Evolutionary conservation across 2,888 invertebrate species (phyloP), one percentile per base, ranked within the genome.

Genomic region (Steinernema carpocapsae): DNA sequence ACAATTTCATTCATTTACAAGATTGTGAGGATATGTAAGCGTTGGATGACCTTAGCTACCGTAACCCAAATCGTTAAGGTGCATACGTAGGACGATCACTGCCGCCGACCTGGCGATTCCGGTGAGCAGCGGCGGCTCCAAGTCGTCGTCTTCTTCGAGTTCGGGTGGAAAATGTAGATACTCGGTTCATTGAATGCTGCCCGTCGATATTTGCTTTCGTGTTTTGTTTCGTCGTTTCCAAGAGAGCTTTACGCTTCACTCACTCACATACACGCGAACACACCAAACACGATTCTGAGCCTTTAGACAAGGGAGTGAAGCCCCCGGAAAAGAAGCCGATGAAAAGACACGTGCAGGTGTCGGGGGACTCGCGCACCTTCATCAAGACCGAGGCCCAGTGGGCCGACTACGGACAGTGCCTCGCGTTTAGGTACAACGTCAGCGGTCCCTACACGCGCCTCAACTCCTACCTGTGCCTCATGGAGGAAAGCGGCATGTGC

Each of bases 341-440:
- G 82, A 12, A 77, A 24, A 72, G 80, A 46, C 80, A 81, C 64
- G 64, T 64, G 4, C 29, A 26, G 32, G 64, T 64, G 32, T 64
- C 64, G 26, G 73, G 72, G 29, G 64, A 64, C n/a, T 64, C 64
- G 64, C 12, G 64, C 7, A 78, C 82, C 1, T 86, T 85, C 71
- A 77, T 80, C 71, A 85, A 84, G 72, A 80, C 85, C 22, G 77
- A 78, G 10, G 80, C 82, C 2, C 76, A 82, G 72, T 85, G 81
- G 82, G 79, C 84, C 51, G 81, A 83, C 51, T 83, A 86, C 64
- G 76, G 76, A 17, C 75, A 81, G 19, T 86, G 86, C 72, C 74
- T 83, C 22, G 85, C 82, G n/a, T 86, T 84, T 73, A 77, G 85
- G 75, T 86, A 78, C 77, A 85, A 86, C 73, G 79, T 84, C 19